Percentiles rank a stretch among this genome's conserved stretches.
Conservation (phyloP, 1,140 invertebrate genomes). For the Calliphora vicina region DNA sequence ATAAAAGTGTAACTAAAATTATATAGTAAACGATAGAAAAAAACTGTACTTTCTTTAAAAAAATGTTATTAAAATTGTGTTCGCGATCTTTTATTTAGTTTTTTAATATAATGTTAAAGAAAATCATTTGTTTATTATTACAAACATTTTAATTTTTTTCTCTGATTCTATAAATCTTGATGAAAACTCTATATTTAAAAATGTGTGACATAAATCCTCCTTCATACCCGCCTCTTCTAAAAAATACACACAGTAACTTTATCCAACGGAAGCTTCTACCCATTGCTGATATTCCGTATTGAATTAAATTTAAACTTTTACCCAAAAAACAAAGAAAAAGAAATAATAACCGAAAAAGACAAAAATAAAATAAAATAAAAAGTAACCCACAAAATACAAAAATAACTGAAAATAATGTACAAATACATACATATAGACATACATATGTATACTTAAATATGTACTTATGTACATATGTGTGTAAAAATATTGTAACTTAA, state of each 20-base stretch:
- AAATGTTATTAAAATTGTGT: too few species aligned
- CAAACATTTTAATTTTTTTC: too few species aligned
- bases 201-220: not conserved
- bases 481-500: not conserved
- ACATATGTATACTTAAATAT: not conserved
- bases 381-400: conserved; percentile 32
- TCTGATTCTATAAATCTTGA: too few species aligned
- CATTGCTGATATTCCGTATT: conserved; percentile 62
- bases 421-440: not conserved
- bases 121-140: too few species aligned
- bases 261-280: conserved; percentile 58
- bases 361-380: not conserved
- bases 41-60: too few species aligned
- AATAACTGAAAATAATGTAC: not conserved
- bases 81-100: too few species aligned
- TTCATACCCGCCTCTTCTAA: not conserved
- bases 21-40: too few species aligned
- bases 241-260: not conserved
- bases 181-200: too few species aligned
- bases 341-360: not conserved
- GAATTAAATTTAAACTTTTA: conserved; percentile 63
- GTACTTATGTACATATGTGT: not conserved
- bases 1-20: too few species aligned
- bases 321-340: conserved; percentile 35
- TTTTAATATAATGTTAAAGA: too few species aligned